These are phyloP conservation scores for Rhopalosiphum nymphaeae DNA, from an alignment of 2,888 invertebrate species.

Conservation along the genomic window DNA sequence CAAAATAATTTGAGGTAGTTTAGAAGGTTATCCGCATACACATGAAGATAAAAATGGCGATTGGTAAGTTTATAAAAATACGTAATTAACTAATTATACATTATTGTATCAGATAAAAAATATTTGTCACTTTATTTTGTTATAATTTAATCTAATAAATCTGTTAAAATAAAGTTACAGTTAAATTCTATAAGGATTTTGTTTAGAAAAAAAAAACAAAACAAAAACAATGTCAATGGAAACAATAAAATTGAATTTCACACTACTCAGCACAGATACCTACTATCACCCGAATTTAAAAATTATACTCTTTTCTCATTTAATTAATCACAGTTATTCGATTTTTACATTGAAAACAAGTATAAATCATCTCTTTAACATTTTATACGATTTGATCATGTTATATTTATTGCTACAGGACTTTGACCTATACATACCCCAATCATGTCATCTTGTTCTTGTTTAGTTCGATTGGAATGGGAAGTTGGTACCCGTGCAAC, in stretches of 20 bases:
- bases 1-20: constrained; percentile 18
- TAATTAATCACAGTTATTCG: constrained; percentile 58
- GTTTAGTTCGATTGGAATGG: constrained; percentile 62
- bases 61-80: constrained; percentile 6
- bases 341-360: constrained; percentile 34
- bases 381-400: constrained; percentile 57
- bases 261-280: constrained; percentile 20
- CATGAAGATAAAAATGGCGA: constrained; percentile 54
- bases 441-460: constrained; percentile 63
- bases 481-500: constrained; percentile 52
- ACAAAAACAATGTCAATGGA: neutral
- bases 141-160: constrained; percentile 27
- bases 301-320: constrained; percentile 37
- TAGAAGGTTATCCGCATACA: neutral
- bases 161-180: neutral
- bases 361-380: constrained; percentile 29
- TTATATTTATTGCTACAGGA: constrained; percentile 61
- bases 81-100: neutral
- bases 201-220: constrained; percentile 21
- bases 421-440: constrained; percentile 64
- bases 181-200: neutral
- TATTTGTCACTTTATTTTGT: constrained; percentile 3
- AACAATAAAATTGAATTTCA: constrained; percentile 20
- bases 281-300: constrained; percentile 33
- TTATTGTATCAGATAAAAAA: neutral